Percentiles rank a stretch among this genome's conserved stretches.
phyloP scores from a whole-genome alignment of 2,888 invertebrate genomes.

The Nemoura dubitans region DNA sequence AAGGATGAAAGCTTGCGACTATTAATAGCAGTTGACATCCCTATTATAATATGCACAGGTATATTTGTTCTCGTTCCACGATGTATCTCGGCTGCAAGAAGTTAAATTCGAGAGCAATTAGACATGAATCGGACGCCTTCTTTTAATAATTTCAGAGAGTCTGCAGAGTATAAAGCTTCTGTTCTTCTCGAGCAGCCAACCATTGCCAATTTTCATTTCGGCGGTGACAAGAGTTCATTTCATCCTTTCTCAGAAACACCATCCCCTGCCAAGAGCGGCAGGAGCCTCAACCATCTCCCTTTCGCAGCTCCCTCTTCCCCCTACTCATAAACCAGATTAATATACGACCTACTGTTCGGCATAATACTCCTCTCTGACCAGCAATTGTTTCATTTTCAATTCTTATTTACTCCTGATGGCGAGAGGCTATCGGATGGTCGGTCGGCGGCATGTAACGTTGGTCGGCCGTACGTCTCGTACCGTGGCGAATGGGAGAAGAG shows the following conservation, averaged over 20 bases:
- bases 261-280: background rate
- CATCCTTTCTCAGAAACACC: background rate
- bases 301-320: background rate
- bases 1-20: background rate
- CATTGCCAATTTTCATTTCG: background rate
- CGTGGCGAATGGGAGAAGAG: slow-evolving; percentile 27
- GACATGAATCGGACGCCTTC: background rate
- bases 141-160: background rate
- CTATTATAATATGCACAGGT: background rate
- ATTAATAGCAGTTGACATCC: background rate
- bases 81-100: background rate
- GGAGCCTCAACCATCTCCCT: background rate
- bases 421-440: background rate
- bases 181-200: background rate
- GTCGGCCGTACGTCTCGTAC: background rate
- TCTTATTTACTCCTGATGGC: background rate
- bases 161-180: background rate
- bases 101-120: background rate
- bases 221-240: background rate
- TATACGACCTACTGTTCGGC: background rate
- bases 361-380: background rate
- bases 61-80: too few species aligned
- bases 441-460: too few species aligned
- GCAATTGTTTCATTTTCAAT: background rate
- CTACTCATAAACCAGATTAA: background rate